Evolutionary conservation across 2,113 vertebrate genomes (phyloP).

Genomic region (Caracal caracal): DNA sequence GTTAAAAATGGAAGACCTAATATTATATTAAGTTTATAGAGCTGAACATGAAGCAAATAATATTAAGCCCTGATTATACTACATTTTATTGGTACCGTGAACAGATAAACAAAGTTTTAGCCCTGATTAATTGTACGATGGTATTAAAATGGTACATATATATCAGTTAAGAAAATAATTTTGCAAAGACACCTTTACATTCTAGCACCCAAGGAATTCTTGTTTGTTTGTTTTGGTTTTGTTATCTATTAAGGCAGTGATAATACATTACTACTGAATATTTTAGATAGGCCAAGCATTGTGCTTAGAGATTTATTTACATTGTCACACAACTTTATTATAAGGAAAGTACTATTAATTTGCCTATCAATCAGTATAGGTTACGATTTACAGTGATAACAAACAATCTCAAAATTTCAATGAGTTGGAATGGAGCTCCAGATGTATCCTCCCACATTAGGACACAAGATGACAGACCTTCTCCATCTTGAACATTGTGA

Average conservation of each 20-base stretch:
- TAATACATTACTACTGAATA: neutral
- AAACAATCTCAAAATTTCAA: neutral
- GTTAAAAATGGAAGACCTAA: slow-evolving; percentile 23
- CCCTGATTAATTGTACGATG: slow-evolving; percentile 33
- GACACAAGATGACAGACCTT: neutral
- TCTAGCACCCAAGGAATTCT: neutral
- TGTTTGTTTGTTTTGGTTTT: neutral
- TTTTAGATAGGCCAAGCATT: neutral
- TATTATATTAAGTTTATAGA: slow-evolving; percentile 46
- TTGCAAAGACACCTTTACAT: neutral
- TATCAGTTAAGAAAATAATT: slow-evolving; percentile 58
- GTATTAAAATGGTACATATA: slow-evolving; percentile 48
- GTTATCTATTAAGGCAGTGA: neutral
- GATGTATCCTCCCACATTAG: neutral
- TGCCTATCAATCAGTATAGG: neutral
- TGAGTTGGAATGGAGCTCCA: neutral
- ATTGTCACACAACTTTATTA: neutral
- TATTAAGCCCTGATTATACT: slow-evolving; percentile 48
- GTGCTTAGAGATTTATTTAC: neutral
- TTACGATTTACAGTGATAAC: neutral
- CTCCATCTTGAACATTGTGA: neutral
- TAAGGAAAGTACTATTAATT: neutral
- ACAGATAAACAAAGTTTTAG: slow-evolving; percentile 64
- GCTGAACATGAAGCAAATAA: slow-evolving; percentile 43
- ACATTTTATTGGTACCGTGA: slow-evolving; percentile 55